These are phyloP conservation scores for Psilopogon haemacephalus DNA, from an alignment of 2,113 vertebrate genomes.

Conservation along the genomic window DNA sequence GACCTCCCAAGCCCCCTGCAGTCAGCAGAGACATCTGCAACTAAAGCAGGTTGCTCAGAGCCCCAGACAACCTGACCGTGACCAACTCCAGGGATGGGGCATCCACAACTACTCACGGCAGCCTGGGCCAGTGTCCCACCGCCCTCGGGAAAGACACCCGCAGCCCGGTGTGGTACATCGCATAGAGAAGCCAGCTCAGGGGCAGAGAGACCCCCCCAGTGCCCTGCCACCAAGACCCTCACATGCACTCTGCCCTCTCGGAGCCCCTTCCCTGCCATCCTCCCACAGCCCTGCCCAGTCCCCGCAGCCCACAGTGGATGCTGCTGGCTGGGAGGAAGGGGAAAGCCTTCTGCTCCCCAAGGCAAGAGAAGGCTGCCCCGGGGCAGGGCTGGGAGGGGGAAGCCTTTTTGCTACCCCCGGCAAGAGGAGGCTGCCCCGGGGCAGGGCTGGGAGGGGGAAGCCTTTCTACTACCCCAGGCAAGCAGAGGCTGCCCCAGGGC, in stretches of 20 bases:
- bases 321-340: background rate
- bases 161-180: too few relatives aligned
- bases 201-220: background rate
- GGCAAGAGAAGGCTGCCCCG: background rate
- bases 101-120: background rate
- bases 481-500: too few relatives aligned
- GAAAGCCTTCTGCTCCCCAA: background rate
- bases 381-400: too few relatives aligned
- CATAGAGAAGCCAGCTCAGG: background rate
- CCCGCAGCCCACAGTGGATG: background rate
- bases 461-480: too few relatives aligned
- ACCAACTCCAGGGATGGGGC: background rate
- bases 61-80: background rate
- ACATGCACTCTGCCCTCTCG: background rate
- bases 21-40: background rate
- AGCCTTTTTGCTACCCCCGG: too few relatives aligned
- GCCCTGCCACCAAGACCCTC: background rate
- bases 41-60: background rate
- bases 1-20: background rate
- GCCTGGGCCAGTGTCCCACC: background rate
- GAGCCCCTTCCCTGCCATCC: background rate
- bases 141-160: background rate
- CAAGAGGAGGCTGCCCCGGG: too few relatives aligned
- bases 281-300: fast-evolving
- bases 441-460: too few relatives aligned